Conservation (phyloP, 2,113 vertebrate species). For the Vidua chalybeata region DNA sequence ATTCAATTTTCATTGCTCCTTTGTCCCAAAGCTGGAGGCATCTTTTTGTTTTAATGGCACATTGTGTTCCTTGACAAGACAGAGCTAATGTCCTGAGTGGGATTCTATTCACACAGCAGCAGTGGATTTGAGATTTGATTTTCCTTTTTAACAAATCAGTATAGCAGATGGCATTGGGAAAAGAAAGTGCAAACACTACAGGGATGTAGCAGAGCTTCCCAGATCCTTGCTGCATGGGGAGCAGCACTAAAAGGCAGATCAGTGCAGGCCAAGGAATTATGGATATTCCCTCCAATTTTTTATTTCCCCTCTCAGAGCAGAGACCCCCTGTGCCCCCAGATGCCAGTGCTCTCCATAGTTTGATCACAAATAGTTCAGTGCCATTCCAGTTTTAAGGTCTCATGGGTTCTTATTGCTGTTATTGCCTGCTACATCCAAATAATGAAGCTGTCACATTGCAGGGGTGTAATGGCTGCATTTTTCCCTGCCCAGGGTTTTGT, state of each 20-base stretch:
- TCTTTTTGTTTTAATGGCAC: constrained; percentile 10
- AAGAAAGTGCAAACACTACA: neutral
- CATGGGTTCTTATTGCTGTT: neutral
- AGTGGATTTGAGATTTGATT: constrained; percentile 30
- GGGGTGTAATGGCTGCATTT: neutral
- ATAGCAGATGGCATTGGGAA: constrained; percentile 37
- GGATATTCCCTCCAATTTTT: neutral
- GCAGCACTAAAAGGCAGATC: neutral
- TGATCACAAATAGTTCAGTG: neutral
- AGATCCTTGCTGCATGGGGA: neutral
- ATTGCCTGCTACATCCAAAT: neutral
- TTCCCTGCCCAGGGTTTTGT: neutral
- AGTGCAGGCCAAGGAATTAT: neutral
- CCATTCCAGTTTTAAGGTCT: neutral
- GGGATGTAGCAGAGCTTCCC: neutral
- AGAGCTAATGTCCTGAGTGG: constrained; percentile 3
- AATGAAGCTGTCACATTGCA: neutral
- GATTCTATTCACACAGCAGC: constrained; percentile 16
- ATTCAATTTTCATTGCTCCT: neutral
- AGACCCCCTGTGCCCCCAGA: neutral
- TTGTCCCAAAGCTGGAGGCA: constrained; percentile 25
- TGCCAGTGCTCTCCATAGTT: neutral
- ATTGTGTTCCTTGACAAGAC: constrained; percentile 4
- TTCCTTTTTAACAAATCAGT: constrained; percentile 23
- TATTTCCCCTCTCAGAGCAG: neutral